Percentiles rank a stretch among this genome's conserved stretches.
Conservation (phyloP, 2,113 vertebrate species). For the Brachypteracias leptosomus region DNA sequence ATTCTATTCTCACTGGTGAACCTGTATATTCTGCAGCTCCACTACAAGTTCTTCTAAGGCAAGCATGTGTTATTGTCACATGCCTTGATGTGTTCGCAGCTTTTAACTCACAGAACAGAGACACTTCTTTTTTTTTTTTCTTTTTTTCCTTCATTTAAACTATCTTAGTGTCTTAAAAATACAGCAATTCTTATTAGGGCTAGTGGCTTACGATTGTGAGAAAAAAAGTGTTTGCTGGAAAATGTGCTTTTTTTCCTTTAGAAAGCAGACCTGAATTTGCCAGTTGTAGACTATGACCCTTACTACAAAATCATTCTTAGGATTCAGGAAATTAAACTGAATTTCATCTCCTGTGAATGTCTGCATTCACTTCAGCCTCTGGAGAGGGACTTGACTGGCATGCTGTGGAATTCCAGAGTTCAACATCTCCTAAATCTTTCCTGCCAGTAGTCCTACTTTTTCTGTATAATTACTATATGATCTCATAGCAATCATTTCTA, state of each 20-base stretch:
- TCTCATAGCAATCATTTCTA: background rate
- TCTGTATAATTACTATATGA: background rate
- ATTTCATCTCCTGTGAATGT: background rate
- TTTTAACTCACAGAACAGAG: background rate
- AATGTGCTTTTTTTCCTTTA: background rate
- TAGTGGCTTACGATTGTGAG: background rate
- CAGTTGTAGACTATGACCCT: background rate
- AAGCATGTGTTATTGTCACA: background rate
- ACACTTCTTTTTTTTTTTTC: background rate
- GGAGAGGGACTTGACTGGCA: background rate
- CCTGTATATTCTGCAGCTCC: background rate
- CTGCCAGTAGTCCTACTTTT: background rate
- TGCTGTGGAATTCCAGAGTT: background rate
- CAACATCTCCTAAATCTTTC: background rate
- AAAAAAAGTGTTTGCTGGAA: background rate
- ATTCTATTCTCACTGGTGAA: background rate
- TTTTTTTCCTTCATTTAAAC: background rate
- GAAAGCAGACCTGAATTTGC: background rate
- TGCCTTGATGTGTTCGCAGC: background rate
- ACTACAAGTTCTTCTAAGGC: background rate
- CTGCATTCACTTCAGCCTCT: background rate
- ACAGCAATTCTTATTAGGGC: background rate
- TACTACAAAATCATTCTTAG: background rate
- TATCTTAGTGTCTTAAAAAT: background rate
- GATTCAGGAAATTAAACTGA: slow-evolving; percentile 12